phyloP scores from a whole-genome alignment of 2,797 vertebrate species.

The Enteromius unitaeniatus region DNA sequence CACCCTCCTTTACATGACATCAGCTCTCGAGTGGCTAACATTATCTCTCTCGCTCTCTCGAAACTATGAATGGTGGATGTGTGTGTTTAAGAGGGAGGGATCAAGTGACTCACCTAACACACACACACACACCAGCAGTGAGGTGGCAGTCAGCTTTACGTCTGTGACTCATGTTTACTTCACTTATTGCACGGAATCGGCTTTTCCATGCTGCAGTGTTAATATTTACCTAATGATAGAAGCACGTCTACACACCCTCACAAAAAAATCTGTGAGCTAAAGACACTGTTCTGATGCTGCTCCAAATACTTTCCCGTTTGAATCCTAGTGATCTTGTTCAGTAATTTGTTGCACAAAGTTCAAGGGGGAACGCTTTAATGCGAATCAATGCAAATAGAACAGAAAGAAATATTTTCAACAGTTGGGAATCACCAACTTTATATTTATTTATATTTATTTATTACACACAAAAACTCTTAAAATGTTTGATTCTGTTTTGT shows the following conservation, averaged over 20 bases:
- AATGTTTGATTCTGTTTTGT: background rate
- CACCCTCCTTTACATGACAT: slow-evolving; percentile 65
- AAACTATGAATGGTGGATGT: slow-evolving; percentile 48
- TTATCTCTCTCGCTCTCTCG: slow-evolving; percentile 69
- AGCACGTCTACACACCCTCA: slow-evolving; percentile 61
- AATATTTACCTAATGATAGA: slow-evolving; percentile 72
- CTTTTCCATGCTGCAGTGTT: slow-evolving; percentile 67
- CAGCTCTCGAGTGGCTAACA: slow-evolving; percentile 68
- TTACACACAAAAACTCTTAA: background rate
- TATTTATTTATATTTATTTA: background rate
- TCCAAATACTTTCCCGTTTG: background rate
- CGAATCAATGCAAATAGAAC: background rate
- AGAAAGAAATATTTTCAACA: background rate
- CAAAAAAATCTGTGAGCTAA: slow-evolving; percentile 52
- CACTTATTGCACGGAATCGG: slow-evolving; percentile 71
- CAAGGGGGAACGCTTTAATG: background rate
- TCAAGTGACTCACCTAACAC: slow-evolving; percentile 70
- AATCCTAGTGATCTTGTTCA: background rate
- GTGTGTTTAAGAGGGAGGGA: slow-evolving; percentile 29
- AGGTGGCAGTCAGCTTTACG: slow-evolving; percentile 74
- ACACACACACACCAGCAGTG: slow-evolving; percentile 76
- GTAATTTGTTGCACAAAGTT: background rate
- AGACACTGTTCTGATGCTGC: background rate
- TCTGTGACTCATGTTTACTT: slow-evolving; percentile 81
- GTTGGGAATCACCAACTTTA: background rate